Base-by-base conservation (phyloP, 2,797 vertebrate species). In the Enteromius trimaculatus region DNA sequence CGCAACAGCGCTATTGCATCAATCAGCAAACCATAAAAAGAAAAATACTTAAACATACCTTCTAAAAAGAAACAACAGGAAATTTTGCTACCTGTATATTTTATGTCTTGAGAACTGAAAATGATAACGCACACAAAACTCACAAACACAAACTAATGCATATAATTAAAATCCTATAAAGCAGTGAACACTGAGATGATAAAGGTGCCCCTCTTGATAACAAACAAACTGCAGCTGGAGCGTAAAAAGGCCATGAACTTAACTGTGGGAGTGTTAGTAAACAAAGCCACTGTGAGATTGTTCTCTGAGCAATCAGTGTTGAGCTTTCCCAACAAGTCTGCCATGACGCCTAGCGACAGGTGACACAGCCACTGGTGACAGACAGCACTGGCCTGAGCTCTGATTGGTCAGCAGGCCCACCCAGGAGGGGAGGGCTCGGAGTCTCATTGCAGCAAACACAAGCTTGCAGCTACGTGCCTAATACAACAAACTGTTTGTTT, bases 291-390 rank as follows among this genome's bases (percentile, higher is more conserved):
- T 51, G 53, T 37, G 68, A 80, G 39, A 62, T 58, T 77, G 23
- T 82, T 77, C 62, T 77, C 80, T 64, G 17, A 65, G 69, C 58
- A 58, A 58, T 80, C 53, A 42, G 66, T 78, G 16, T 60, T 66
- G 51, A 68, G 64, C 72, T 55, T 51, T 77, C 60, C 14, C 16
- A 76, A 81, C 55, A 71, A 85, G 81, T 91, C 88, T 92, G 88
- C 90, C 91, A 75, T 88, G 85, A 92, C 82, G 90, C 92, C 89
- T 90, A 90, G 92, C 91, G 91, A 93, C 92, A 94, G 89, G 91
- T 94, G 91, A 95, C 92, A 93, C 76, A 89, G 55, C 77, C 85
- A 84, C 79, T 81, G 88, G 80, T 86, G 90, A 86, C 88, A 86
- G 90, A 89, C 90, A 89, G 79, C 81, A 80, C 58, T 86, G 85